These are phyloP conservation scores for Embidobia sp. DNA, from an alignment of 2,888 invertebrate genomes.

Conservation along the genomic window DNA sequence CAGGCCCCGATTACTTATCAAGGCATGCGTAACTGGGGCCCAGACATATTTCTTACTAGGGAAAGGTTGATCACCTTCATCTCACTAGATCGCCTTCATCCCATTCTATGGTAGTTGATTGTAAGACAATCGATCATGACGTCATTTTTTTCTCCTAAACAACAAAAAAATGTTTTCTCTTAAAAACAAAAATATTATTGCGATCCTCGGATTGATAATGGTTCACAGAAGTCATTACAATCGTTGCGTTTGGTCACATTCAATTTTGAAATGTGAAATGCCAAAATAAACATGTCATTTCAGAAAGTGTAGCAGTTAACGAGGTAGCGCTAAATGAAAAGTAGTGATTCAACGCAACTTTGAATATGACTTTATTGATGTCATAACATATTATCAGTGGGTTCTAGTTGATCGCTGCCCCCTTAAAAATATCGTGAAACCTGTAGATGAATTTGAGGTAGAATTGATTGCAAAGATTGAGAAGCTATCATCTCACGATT, in stretches of 20 bases:
- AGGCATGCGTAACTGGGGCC: too few relatives aligned
- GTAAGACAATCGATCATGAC: too few relatives aligned
- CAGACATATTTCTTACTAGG: too few relatives aligned
- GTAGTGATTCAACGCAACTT: not conserved
- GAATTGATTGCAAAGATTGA: slow-evolving; percentile 38
- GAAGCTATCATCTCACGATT: slow-evolving; percentile 52
- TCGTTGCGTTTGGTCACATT: not conserved
- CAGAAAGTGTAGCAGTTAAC: not conserved
- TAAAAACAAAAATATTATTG: too few relatives aligned
- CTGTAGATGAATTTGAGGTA: slow-evolving; percentile 56
- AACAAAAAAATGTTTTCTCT: too few relatives aligned
- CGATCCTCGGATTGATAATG: too few relatives aligned
- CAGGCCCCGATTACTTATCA: too few relatives aligned
- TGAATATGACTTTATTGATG: slow-evolving; percentile 3
- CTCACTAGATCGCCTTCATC: too few relatives aligned
- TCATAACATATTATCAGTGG: slow-evolving; percentile 8
- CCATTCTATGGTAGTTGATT: too few relatives aligned
- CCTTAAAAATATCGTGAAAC: slow-evolving; percentile 57
- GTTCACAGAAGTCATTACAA: too few relatives aligned
- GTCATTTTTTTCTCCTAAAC: too few relatives aligned
- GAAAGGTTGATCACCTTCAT: too few relatives aligned
- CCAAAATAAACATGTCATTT: not conserved
- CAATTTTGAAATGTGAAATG: slow-evolving; percentile 6
- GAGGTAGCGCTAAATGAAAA: not conserved
- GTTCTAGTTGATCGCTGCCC: slow-evolving; percentile 34